Conservation (phyloP, 2,888 invertebrate species). For the Actias luna region DNA sequence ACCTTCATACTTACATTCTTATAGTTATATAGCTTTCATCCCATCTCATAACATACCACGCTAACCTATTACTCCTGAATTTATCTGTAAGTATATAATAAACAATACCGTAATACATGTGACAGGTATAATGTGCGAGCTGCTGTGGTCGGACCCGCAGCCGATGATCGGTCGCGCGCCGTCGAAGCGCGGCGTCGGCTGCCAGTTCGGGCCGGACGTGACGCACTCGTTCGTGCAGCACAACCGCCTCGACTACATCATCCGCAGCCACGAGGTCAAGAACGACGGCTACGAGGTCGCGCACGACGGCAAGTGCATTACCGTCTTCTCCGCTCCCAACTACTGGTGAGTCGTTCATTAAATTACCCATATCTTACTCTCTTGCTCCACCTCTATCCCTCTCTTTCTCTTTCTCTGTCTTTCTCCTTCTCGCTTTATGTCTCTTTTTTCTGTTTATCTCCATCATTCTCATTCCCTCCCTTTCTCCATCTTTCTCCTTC, state of each 20-base stretch:
- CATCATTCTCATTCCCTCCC: too few species aligned
- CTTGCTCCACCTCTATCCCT: too few species aligned
- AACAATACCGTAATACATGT: neutral
- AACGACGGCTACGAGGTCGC: slow-evolving; percentile 97
- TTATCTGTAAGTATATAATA: too few species aligned
- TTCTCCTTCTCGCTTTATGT: too few species aligned
- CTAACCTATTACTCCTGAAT: too few species aligned
- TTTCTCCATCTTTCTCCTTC: too few species aligned
- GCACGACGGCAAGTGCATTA: slow-evolving; percentile 97
- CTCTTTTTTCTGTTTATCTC: too few species aligned
- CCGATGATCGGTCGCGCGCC: slow-evolving; percentile 93
- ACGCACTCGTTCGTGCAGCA: slow-evolving; percentile 91
- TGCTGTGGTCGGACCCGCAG: slow-evolving; percentile 99
- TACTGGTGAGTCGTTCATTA: slow-evolving; percentile 89
- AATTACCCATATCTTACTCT: neutral
- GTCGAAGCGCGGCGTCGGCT: slow-evolving; percentile 98
- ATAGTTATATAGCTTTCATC: too few species aligned
- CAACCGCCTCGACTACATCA: slow-evolving; percentile 96
- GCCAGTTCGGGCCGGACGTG: slow-evolving; percentile 99
- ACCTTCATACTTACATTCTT: too few species aligned
- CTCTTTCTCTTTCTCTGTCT: too few species aligned
- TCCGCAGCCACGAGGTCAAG: slow-evolving; percentile 99
- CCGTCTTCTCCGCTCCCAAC: slow-evolving; percentile 99
- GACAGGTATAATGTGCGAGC: slow-evolving; percentile 95
- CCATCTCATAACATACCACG: too few species aligned